Base-by-base conservation (phyloP, 2,797 vertebrate species). In the Rhyacichthys aspro region DNA sequence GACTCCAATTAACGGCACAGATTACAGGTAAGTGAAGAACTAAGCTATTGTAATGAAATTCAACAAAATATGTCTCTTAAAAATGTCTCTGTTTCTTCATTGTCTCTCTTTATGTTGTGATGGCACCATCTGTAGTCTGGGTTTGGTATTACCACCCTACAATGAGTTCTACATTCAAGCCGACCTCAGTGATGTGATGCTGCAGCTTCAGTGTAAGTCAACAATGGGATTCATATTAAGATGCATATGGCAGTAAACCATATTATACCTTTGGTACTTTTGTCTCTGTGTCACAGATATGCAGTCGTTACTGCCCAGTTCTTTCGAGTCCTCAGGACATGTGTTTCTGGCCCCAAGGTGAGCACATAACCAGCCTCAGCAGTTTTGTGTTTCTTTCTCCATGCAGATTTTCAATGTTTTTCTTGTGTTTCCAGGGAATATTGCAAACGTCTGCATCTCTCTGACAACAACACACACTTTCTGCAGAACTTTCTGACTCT, bases 141-240 rank as follows among this genome's bases (percentile, higher is more conserved):
- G 96, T 56, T 88, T 99, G 81, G 97, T 98, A 76, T 86, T 99
- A 72, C 95, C 97, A 0, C 89, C 91, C 3, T 98, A 98, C 89
- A 96, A 95, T 64, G 96, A 95, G 50, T 97, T 93, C 90, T 98
- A 95, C 92, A 96, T 99, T 87, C 95, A 96, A 83, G 97, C 97
- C 62, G 96, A 98, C 89, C 94, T 99, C 73, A 98, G 94, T 1
- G 98, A 99, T 86, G 95, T 98, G 91, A 98, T 99, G 89, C 92
- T 99, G 58, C 98, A 99, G 90, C 95, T 97, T 65, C 96, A 98
- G 92, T 99, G 98, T 99, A 92, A 97, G 98, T 98, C 92, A 71
- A 82, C 60, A 23, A 43, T 18, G 17, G 52, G 34, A 15, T 4
- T 50, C 54, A 47, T 16, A 46, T 38, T 18, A 32, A 9, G 6